These are phyloP conservation scores for Dynastes grantii DNA, from an alignment of 2,888 invertebrate species.

Conservation along the genomic window DNA sequence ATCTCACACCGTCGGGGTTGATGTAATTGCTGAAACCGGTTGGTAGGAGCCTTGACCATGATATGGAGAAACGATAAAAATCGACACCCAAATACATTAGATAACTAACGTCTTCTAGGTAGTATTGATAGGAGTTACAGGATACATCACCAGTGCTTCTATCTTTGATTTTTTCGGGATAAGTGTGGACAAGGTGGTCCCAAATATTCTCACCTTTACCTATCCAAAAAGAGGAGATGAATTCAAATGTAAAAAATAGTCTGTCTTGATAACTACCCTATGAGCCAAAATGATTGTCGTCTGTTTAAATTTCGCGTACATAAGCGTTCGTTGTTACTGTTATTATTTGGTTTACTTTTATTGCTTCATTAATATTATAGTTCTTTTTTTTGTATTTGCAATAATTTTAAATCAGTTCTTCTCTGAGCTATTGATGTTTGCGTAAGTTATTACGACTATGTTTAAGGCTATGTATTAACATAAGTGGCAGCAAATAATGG, in stretches of 20 bases:
- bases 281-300: no score
- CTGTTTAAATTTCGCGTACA: no score
- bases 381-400: no score
- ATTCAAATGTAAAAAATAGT: neutral
- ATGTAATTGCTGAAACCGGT: constrained; percentile 73
- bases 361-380: no score
- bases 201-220: constrained; percentile 74
- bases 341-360: no score
- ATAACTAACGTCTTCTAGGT: constrained; percentile 59
- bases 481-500: no score
- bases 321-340: no score
- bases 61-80: constrained; percentile 75
- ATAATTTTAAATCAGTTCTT: no score
- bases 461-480: no score
- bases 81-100: constrained; percentile 60
- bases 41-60: constrained; percentile 79
- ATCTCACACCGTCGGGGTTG: constrained; percentile 76
- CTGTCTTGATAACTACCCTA: no score
- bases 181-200: constrained; percentile 69
- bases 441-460: no score
- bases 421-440: no score
- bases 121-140: constrained; percentile 62
- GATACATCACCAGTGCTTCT: constrained; percentile 61
- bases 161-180: constrained; percentile 63
- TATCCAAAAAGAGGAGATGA: constrained; percentile 53